Percentiles rank a stretch among this genome's conserved stretches.
Conservation (phyloP, 2,888 invertebrate genomes). For the Heliconius erato region DNA sequence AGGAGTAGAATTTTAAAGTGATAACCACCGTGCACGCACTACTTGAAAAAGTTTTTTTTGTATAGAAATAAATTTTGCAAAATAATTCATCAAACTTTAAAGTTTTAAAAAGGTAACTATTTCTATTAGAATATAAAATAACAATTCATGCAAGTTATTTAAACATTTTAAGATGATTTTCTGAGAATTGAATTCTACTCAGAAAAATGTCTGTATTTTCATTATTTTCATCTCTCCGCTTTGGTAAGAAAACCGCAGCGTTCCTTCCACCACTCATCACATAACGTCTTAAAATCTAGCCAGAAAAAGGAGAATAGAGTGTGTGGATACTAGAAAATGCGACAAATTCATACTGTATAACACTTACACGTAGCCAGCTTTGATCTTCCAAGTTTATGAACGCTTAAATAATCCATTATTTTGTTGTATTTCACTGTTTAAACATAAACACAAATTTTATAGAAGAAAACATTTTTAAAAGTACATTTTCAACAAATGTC, state of each 20-base stretch:
- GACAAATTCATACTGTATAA: not conserved
- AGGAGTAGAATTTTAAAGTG: no score
- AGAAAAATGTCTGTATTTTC: no score
- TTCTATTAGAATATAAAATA: no score
- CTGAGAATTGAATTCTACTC: no score
- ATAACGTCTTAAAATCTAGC: not conserved
- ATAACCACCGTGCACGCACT: no score
- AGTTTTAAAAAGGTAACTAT: no score
- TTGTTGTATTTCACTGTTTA: not conserved
- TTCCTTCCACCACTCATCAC: not conserved
- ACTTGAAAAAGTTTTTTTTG: no score
- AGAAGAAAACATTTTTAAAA: not conserved
- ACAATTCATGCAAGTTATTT: no score
- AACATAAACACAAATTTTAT: not conserved
- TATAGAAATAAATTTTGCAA: no score
- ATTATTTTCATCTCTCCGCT: no score
- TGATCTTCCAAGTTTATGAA: slow-evolving; percentile 19
- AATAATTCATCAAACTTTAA: no score
- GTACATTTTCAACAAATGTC: not conserved
- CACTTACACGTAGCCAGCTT: slow-evolving; percentile 24
- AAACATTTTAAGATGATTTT: no score
- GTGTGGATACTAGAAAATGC: not conserved
- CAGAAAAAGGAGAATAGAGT: not conserved
- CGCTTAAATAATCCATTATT: slow-evolving; percentile 29
- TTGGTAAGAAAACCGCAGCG: not conserved